These are phyloP conservation scores for Ochropleura plecta DNA, from an alignment of 2,888 invertebrate genomes.

Conservation along the genomic window DNA sequence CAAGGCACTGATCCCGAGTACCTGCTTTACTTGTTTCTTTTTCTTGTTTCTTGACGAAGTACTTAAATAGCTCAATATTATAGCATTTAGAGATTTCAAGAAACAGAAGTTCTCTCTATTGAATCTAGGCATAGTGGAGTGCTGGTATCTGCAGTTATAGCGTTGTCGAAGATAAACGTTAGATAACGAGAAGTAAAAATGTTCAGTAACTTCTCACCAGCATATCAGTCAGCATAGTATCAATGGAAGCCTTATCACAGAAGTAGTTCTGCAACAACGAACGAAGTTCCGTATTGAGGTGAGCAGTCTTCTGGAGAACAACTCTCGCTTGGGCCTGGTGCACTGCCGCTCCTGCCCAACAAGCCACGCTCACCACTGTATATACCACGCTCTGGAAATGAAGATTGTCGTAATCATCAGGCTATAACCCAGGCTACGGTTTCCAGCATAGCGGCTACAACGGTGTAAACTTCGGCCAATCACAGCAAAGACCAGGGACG, in stretches of 20 bases:
- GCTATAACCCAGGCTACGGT: neutral
- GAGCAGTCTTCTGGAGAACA: constrained; percentile 83
- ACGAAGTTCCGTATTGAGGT: constrained; percentile 85
- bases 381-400: constrained; percentile 77
- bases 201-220: constrained; percentile 80
- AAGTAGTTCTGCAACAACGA: constrained; percentile 87
- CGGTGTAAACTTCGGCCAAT: neutral
- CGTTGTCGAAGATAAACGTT: neutral
- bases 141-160: neutral
- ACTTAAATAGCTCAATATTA: neutral
- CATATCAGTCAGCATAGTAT: constrained; percentile 91
- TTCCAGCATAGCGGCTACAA: neutral
- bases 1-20: neutral
- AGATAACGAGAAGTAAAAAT: neutral
- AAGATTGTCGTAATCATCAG: neutral
- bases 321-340: constrained; percentile 86
- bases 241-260: constrained; percentile 89
- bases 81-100: neutral
- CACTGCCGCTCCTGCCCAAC: constrained; percentile 89
- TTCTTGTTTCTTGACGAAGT: neutral
- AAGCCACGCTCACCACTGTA: constrained; percentile 84
- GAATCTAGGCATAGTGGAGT: neutral
- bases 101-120: neutral
- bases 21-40: no score
- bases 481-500: neutral